Base-by-base conservation (phyloP, 2,113 vertebrate species). In the Elephas maximus region DNA sequence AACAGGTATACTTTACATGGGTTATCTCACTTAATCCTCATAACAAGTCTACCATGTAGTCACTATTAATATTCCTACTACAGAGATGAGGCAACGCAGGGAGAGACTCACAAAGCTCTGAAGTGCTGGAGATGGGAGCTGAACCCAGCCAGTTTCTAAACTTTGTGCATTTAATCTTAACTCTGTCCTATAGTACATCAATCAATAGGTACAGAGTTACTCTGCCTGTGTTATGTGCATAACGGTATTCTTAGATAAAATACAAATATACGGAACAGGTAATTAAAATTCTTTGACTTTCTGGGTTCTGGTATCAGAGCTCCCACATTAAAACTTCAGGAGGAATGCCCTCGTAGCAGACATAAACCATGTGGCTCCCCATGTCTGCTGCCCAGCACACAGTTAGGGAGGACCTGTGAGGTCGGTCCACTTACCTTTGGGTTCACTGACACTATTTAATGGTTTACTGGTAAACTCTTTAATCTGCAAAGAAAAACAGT, bases 401-500 rank as follows among this genome's bases (percentile, higher is more conserved):
- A 0, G 28, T 5, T 6, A 73, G 37, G 28, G 37, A 62, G 76
- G 44, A 53, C 11, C 15, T 0, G 33, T 24, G 26, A 20, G 74
- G 41, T 15, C 21, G 23, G 53, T 78, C 8, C 80, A 96, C 98
- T 96, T 98, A 99, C 99, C 99, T 97, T 98, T 98, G 63, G 96
- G 87, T 11, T 99, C 98, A 71, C 96, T 98, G 30, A 98, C 28
- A 92, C 91, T 98, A 53, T 96, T 94, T 67, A 98, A 89, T 20
- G 98, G 97, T 91, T 97, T 99, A 30, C 97, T 97, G 79, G 99
- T 92, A 74, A 99, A 97, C 21, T 98, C 99, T 97, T 98, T 99
- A 87, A 99, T 99, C 99, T 99, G 98, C 81, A 98, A 98, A 73
- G 67, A 96, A 94, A 44, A 95, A 97, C 79, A 96, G 94, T n/a